These are phyloP conservation scores for Psococerastis gibbosa DNA, from an alignment of 2,888 invertebrate species.

Conservation along the genomic window DNA sequence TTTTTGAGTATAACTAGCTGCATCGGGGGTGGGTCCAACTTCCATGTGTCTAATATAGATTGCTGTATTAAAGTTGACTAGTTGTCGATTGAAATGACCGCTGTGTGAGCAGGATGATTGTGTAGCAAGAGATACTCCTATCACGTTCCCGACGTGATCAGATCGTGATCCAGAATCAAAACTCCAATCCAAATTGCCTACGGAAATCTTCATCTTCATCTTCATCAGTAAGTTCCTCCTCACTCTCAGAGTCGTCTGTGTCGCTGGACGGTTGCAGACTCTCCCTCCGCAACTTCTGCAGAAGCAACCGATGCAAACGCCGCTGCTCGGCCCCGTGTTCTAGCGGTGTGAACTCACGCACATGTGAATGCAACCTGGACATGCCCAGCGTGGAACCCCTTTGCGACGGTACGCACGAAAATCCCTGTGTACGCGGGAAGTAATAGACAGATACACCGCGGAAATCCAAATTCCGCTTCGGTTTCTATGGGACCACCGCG, in stretches of 20 bases:
- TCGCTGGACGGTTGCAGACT: background rate
- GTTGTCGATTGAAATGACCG: conserved; percentile 24
- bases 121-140: conserved; percentile 43
- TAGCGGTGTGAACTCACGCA: conserved; percentile 59
- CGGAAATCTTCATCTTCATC: conserved; percentile 68
- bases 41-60: conserved; percentile 64
- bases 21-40: conserved; percentile 76
- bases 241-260: conserved; percentile 59
- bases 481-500: conserved; percentile 31
- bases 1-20: conserved; percentile 86
- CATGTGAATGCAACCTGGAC: conserved; percentile 40
- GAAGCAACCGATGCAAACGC: conserved; percentile 61
- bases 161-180: too few relatives aligned
- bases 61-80: conserved; percentile 48
- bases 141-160: conserved; percentile 60
- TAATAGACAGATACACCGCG: conserved; percentile 87
- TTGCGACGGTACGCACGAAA: conserved; percentile 76
- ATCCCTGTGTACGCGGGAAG: conserved; percentile 82
- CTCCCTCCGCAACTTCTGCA: conserved; percentile 52
- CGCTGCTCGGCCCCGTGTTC: conserved; percentile 83
- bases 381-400: conserved; percentile 87
- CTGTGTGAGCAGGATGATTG: conserved; percentile 30
- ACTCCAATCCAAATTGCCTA: too few relatives aligned
- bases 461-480: conserved; percentile 71
- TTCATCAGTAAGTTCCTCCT: conserved; percentile 66